Evolutionary conservation across 2,797 vertebrate species (phyloP).

Genomic region (Poecilia picta): DNA sequence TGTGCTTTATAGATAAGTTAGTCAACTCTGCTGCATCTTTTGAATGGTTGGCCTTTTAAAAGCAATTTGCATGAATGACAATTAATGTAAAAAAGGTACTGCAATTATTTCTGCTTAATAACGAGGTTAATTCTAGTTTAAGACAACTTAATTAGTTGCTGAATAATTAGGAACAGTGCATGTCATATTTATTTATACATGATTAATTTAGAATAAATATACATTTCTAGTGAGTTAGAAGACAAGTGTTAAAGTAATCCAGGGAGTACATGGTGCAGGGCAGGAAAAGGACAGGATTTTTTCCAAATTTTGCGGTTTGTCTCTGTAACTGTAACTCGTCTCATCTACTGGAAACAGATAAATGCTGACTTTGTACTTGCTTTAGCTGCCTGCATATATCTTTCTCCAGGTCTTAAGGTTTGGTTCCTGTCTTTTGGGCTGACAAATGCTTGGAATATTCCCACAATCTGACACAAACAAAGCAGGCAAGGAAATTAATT

Average conservation of each 20-base stretch:
- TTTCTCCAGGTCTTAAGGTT: constrained; percentile 3
- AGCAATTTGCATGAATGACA: not conserved
- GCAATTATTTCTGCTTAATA: not conserved
- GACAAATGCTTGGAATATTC: constrained; percentile 37
- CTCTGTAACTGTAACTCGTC: constrained; percentile 15
- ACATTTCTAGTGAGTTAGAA: not conserved
- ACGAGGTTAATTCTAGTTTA: too few species aligned
- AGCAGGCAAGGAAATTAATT: constrained; percentile 37
- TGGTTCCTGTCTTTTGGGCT: constrained; percentile 22
- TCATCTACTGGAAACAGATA: constrained; percentile 21
- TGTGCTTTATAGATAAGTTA: not conserved
- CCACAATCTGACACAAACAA: constrained; percentile 18
- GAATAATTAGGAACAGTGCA: too few species aligned
- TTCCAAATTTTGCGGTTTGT: not conserved
- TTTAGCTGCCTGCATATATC: not conserved
- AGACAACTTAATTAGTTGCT: too few species aligned
- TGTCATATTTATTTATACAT: not conserved
- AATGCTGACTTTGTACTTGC: not conserved
- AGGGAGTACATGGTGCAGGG: not conserved
- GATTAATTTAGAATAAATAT: not conserved
- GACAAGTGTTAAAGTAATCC: not conserved
- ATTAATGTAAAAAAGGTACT: not conserved
- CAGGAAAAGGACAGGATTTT: not conserved
- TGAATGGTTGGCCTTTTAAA: not conserved
- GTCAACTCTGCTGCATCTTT: not conserved